Percentiles rank a stretch among this genome's conserved stretches.
Conservation (phyloP, 2,113 vertebrate species). For the Calyptomena viridis region DNA sequence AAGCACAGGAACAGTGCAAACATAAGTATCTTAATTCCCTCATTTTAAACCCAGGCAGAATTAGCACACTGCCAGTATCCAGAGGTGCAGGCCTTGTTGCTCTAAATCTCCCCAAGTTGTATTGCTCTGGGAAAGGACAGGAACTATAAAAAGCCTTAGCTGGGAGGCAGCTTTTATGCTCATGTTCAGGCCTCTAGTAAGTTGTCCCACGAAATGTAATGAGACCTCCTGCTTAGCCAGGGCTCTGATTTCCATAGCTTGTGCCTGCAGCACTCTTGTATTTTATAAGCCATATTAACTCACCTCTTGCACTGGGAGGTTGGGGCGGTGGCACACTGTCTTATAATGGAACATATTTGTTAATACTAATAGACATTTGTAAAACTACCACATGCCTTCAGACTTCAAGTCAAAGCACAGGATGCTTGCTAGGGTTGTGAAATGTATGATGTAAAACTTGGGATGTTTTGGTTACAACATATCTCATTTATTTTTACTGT, state of each 20-base stretch:
- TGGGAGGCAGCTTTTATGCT: slow-evolving; percentile 44
- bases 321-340: slow-evolving; percentile 42
- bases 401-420: slow-evolving; percentile 54
- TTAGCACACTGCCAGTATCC: neutral
- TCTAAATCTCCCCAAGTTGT: slow-evolving; percentile 13
- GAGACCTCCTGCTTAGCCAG: slow-evolving; percentile 50
- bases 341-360: slow-evolving; percentile 63
- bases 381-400: slow-evolving; percentile 49
- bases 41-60: neutral
- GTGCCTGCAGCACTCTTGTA: slow-evolving; percentile 28
- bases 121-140: slow-evolving; percentile 41
- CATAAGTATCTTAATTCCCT: neutral
- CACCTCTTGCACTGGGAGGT: slow-evolving; percentile 46
- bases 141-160: slow-evolving; percentile 51
- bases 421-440: slow-evolving; percentile 55
- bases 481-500: slow-evolving; percentile 74
- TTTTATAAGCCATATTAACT: slow-evolving; percentile 58
- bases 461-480: slow-evolving; percentile 69
- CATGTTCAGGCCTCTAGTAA: neutral
- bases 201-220: slow-evolving; percentile 45
- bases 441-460: slow-evolving; percentile 68
- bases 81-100: slow-evolving; percentile 5
- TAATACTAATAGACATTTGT: slow-evolving; percentile 56
- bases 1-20: neutral
- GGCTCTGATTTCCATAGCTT: slow-evolving; percentile 40